Conservation (phyloP, 2,797 vertebrate genomes). For the Notolabrus celidotus region DNA sequence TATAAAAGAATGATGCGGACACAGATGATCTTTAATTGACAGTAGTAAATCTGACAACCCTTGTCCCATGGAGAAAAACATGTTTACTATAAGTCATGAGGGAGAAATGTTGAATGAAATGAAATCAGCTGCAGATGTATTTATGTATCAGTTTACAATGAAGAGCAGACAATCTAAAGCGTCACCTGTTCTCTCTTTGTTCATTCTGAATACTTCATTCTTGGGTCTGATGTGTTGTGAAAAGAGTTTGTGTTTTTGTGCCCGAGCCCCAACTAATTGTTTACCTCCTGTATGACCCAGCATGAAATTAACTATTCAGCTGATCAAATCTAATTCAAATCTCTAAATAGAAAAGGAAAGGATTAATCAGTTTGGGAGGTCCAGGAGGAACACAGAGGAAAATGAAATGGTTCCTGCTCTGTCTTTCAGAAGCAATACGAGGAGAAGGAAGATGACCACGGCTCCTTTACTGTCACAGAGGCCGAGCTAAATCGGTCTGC, state of each 20-base stretch:
- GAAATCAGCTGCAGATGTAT: slow-evolving; percentile 35
- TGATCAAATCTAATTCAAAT: slow-evolving; percentile 3
- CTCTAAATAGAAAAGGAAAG: background rate
- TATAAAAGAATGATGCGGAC: slow-evolving; percentile 19
- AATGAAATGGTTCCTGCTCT: slow-evolving; percentile 19
- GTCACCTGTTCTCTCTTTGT: background rate
- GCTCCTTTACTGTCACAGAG: slow-evolving; percentile 62
- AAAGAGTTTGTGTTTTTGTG: slow-evolving; percentile 1
- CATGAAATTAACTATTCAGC: slow-evolving; percentile 10
- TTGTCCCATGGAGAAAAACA: too few relatives aligned
- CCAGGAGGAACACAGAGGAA: background rate
- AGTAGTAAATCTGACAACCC: too few relatives aligned
- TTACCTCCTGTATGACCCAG: slow-evolving; percentile 4
- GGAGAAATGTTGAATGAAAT: slow-evolving; percentile 24
- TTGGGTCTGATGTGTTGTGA: slow-evolving; percentile 13
- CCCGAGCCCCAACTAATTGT: background rate
- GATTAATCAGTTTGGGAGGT: background rate
- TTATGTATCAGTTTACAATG: slow-evolving; percentile 7
- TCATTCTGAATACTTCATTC: slow-evolving; percentile 17
- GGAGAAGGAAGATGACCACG: slow-evolving; percentile 50
- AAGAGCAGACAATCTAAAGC: slow-evolving; percentile 24
- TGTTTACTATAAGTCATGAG: background rate
- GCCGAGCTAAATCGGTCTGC: slow-evolving; percentile 77
- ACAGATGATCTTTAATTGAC: background rate
- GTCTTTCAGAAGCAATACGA: slow-evolving; percentile 46